Evolutionary conservation across 2,797 vertebrate genomes (phyloP), one percentile per base, ranked within the genome.

Genomic region (Carcharodon carcharias): DNA sequence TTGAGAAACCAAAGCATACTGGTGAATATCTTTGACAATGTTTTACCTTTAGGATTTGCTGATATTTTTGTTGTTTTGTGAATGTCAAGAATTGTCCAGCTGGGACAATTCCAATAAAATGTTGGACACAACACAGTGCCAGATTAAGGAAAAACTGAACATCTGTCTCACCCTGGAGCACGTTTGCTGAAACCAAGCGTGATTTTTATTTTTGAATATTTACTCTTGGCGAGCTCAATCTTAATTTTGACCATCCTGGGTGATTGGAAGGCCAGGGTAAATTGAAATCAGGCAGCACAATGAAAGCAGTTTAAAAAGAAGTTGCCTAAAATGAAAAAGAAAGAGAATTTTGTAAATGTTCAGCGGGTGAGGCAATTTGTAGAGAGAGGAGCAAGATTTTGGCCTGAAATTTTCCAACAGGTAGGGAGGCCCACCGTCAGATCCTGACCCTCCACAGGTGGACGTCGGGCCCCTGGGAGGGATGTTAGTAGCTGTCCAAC

Each of bases 131-230:
- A 23, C 35, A 21, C 89, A 40, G 16, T 92, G 89, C 7, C 16
- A 92, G 58, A 61, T 92, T 63, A 92, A 58, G 56, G 54, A 61
- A 91, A 16, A 4, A 91, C 56, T 35, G 56, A 91, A 61, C 54
- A 91, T 58, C 31, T 91, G 31, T 91, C 56, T 92, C 18, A 21
- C 2, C 18, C 89, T n/a, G 35, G 31, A 92, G 35, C 35, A 40
- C 1, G 21, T 65, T 92, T 65, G 18, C 61, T 92, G 58, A 63
- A 92, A 92, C 18, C 89, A 40, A 5, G 35, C 5, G 16, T 63
- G 61, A 40, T 92, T 92, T 92, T 65, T 18, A 92, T 92, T 63
- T 92, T 92, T 40, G 35, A 92, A 65, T 92, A 65, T n/a, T 92
- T 92, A n/a, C 18, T 93, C 91, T 67, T 40, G 91, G 40, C 63